Base-by-base conservation (phyloP, 2,797 vertebrate genomes). In the Phrynocephalus vlangalii region DNA sequence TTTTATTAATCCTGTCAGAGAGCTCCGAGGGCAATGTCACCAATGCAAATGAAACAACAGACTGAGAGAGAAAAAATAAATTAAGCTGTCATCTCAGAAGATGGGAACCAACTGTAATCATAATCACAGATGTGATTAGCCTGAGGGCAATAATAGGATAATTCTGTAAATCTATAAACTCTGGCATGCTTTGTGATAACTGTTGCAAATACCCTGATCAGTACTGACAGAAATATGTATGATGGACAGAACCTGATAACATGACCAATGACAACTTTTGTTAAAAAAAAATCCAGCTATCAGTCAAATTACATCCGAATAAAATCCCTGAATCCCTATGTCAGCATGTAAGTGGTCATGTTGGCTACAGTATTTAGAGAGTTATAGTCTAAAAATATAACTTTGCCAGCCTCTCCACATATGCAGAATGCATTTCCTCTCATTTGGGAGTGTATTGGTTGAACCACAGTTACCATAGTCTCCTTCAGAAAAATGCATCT, bases 101-200 rank as follows among this genome's bases (percentile, higher is more conserved):
- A 86, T n/a, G 28, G 79, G 68, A 81, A 81, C 7, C 68, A 76
- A 76, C 33, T 81, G 56, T 63, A 48, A 66, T 86, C 33, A 73
- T 48, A 73, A 81, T 48, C 85, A 48, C 52, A 30, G 52, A 48
- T 63, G 56, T 8, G 79, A 72, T 81, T 86, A 73, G 52, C 68
- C 52, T 63, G 60, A 72, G 78, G 52, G 71, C 73, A 86, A 48
- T 48, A 80, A 66, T n/a, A 24, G 50, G 77, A 73, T 24, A 79
- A 63, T 63, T 73, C 71, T 60, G 78, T 63, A 38, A 48, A 73
- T n/a, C 50, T 13, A 6, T 73, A 73, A 70, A 79, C 7, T 71
- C 48, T 56, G 52, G 52, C 24, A 28, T 78, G 75, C 11, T 84
- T 16, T 63, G 33, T 76, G 13, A 33, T 11, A 28, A 71, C 85